phyloP scores from a whole-genome alignment of 1,140 invertebrate species.

The Drosophila rufa region DNA sequence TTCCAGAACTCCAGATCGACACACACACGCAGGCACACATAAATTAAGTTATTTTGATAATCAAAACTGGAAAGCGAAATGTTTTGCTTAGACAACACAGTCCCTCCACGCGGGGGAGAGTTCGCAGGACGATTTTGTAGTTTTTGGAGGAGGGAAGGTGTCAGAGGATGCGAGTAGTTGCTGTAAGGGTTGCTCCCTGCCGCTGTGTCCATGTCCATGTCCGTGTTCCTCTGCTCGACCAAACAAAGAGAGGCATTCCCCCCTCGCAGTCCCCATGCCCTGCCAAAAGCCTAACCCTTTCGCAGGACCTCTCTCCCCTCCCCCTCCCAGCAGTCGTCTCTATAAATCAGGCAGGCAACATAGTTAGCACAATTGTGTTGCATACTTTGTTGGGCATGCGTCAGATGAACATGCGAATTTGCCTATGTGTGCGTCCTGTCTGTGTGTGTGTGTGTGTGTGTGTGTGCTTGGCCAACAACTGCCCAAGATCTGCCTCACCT shows the following conservation, averaged over 20 bases:
- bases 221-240: constrained; percentile 42
- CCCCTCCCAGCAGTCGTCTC: neutral
- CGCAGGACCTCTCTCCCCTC: neutral
- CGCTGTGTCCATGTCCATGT: constrained; percentile 25
- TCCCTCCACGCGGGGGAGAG: neutral
- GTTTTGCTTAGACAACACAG: constrained; percentile 52
- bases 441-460: constrained; percentile 10
- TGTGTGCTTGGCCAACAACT: constrained; percentile 64
- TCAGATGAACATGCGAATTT: constrained; percentile 64
- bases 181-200: constrained; percentile 62
- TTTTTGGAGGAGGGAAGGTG: neutral
- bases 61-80: constrained; percentile 80
- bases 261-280: neutral
- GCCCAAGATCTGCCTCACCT: constrained; percentile 49
- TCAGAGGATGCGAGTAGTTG: constrained; percentile 1
- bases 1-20: neutral
- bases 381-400: constrained; percentile 78
- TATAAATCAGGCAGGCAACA: constrained; percentile 61
- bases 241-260: constrained; percentile 27
- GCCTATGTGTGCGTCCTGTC: constrained; percentile 21
- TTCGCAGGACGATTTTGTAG: constrained; percentile 8
- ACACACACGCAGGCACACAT: constrained; percentile 43
- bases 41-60: constrained; percentile 83
- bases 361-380: constrained; percentile 82
- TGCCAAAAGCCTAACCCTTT: constrained; percentile 20